Percentiles rank a stretch among this genome's conserved stretches.
Evolutionary conservation across 2,113 vertebrate species (phyloP).

Genomic region (Sinocyclocheilus anshuiensis): DNA sequence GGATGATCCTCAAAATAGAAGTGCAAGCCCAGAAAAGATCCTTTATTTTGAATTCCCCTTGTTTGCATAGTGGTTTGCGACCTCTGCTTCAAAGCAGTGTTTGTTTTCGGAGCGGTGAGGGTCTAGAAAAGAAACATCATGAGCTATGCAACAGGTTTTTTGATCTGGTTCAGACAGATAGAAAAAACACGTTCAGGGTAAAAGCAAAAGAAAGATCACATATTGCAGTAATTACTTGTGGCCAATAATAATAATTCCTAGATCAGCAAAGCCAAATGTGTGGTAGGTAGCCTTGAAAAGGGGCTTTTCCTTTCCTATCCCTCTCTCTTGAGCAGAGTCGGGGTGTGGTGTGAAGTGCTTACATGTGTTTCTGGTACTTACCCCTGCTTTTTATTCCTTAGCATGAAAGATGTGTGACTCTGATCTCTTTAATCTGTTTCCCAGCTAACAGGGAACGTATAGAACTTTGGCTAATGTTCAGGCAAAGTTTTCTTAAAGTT

Average conservation of each 20-base stretch:
- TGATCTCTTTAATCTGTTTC: not conserved
- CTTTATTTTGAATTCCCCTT: not conserved
- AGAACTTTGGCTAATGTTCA: too few relatives aligned
- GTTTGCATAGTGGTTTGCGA: not conserved
- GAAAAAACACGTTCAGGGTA: conserved; percentile 13
- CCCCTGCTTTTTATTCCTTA: not conserved
- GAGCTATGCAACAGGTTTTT: conserved; percentile 37
- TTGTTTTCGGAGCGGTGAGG: conserved; percentile 33
- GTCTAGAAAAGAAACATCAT: conserved; percentile 21
- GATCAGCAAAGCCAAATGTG: conserved; percentile 35
- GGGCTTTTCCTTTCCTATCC: conserved; percentile 27
- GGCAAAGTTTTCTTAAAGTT: too few relatives aligned
- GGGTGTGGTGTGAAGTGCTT: conserved; percentile 43
- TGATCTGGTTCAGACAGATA: conserved; percentile 25
- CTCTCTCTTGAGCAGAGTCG: conserved; percentile 12
- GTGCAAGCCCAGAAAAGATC: not conserved
- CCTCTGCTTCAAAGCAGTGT: not conserved
- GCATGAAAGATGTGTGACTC: not conserved
- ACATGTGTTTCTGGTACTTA: conserved; percentile 32
- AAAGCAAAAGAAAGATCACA: conserved; percentile 41
- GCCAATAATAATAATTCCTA: conserved; percentile 32
- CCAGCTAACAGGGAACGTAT: not conserved
- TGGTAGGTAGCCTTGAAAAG: conserved; percentile 37
- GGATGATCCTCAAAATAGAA: conserved; percentile 22
- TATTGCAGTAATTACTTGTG: conserved; percentile 41